Percentiles rank a stretch among this genome's conserved stretches.
These are phyloP conservation scores for Colistium nudipinnis DNA, from an alignment of 2,113 vertebrate species.

Conservation along the genomic window DNA sequence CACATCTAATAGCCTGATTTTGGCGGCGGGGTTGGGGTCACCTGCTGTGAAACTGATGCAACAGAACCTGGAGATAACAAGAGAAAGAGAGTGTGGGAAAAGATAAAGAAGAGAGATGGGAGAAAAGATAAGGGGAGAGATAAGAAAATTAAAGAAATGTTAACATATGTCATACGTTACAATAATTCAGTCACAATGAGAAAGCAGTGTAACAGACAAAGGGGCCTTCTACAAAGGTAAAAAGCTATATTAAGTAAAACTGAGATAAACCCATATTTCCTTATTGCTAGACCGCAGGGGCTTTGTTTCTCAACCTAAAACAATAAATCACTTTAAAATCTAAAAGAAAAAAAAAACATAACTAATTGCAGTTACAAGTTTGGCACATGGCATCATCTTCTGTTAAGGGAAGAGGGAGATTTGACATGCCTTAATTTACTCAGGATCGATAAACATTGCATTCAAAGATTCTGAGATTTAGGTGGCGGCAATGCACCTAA, in stretches of 20 bases:
- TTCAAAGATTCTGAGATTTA: too few species aligned
- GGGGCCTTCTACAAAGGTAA: neutral
- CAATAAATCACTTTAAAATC: too few species aligned
- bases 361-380: too few species aligned
- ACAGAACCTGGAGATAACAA: slow-evolving; percentile 63
- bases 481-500: too few species aligned
- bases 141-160: neutral
- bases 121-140: neutral
- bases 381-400: too few species aligned
- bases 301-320: too few species aligned
- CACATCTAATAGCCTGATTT: slow-evolving; percentile 75
- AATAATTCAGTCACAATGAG: neutral
- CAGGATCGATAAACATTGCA: too few species aligned
- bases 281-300: neutral
- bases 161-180: neutral
- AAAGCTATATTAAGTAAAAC: neutral
- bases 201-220: neutral
- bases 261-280: neutral
- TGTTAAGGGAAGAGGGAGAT: too few species aligned
- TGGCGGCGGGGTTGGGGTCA: slow-evolving; percentile 57
- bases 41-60: slow-evolving; percentile 54
- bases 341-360: too few species aligned
- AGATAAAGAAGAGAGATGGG: neutral
- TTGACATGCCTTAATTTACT: too few species aligned
- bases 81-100: neutral